Evolutionary conservation across 2,888 invertebrate genomes (phyloP), one percentile per base, ranked within the genome.

Genomic region (Rotaria magnacalcarata): DNA sequence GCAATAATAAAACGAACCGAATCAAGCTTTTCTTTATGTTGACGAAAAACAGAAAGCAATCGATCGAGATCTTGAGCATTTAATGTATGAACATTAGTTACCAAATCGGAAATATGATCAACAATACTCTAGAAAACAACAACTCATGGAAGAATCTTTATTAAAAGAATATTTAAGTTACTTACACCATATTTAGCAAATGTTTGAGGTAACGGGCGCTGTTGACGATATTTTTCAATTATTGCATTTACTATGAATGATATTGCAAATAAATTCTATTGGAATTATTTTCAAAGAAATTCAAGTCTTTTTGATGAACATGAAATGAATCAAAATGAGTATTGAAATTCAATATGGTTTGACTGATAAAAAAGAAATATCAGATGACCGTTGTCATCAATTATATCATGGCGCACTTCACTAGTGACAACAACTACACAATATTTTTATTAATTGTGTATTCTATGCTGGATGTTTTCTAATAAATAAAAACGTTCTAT

Each of bases 211-310:
- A 80, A 47, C 84, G 89, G 88, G 74, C 88, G 88, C 87, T 89
- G 89, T 85, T 89, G 89, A 86, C 90, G 89, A 87, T 94, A 93
- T 88, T 95, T 94, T 10, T 94, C 93, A 75, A 95, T 93, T 88
- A 96, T 91, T 90, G 95, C 95, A 90, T 95, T 95, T 58, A 96
- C 91, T 90, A 88, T 58, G 89, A 89, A 52, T 80, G 84, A 75
- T 87, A 84, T 86, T 84, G 86, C 50, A 87, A 19, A 74, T 34
- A n/a, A 52, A 54, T 21, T 52, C 74, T 43, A 2, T 84, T 19
- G 8, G 60, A 58, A 21, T 43, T 19, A 34, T 34, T 74, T 47
- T 47, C 8, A 47, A 11, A 52, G 52, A 52, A 52, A 11, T 52
- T 16, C 52, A 52, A 50, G 50, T 50, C 8, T 14, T 52, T 52